These are phyloP conservation scores for Epistrophe grossulariae DNA, from an alignment of 2,888 invertebrate genomes.

Conservation along the genomic window DNA sequence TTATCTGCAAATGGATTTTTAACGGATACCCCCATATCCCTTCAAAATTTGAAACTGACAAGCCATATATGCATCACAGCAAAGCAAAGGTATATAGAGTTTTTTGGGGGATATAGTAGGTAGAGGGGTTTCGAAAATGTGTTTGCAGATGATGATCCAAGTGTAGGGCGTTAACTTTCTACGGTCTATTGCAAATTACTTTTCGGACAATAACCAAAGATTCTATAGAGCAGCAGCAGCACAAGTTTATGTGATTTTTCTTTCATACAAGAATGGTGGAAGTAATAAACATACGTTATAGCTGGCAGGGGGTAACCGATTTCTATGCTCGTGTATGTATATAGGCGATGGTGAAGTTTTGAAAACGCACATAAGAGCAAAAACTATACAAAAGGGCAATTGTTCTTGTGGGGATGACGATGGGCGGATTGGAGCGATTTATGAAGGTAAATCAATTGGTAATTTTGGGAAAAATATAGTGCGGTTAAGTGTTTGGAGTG, in stretches of 20 bases:
- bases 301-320: neutral
- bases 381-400: slow-evolving; percentile 54
- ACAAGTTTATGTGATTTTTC: slow-evolving; percentile 25
- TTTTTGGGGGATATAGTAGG: neutral
- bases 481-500: slow-evolving; percentile 54
- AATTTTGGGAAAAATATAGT: slow-evolving; percentile 56
- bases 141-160: slow-evolving; percentile 65
- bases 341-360: neutral
- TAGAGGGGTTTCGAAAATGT: slow-evolving; percentile 36
- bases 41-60: slow-evolving; percentile 29
- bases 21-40: slow-evolving; percentile 50
- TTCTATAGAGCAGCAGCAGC: neutral
- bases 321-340: too few species aligned
- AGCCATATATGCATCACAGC: slow-evolving; percentile 23
- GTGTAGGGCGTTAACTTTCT: slow-evolving; percentile 68
- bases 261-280: slow-evolving; percentile 44
- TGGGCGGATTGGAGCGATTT: slow-evolving; percentile 52
- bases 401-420: slow-evolving; percentile 1
- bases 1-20: slow-evolving; percentile 75
- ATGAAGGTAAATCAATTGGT: slow-evolving; percentile 74
- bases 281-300: slow-evolving; percentile 48
- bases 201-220: slow-evolving; percentile 68
- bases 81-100: neutral
- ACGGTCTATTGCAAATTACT: slow-evolving; percentile 71
- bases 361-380: neutral